These are phyloP conservation scores for Aricia agestis DNA, from an alignment of 1,140 invertebrate species.

Conservation along the genomic window DNA sequence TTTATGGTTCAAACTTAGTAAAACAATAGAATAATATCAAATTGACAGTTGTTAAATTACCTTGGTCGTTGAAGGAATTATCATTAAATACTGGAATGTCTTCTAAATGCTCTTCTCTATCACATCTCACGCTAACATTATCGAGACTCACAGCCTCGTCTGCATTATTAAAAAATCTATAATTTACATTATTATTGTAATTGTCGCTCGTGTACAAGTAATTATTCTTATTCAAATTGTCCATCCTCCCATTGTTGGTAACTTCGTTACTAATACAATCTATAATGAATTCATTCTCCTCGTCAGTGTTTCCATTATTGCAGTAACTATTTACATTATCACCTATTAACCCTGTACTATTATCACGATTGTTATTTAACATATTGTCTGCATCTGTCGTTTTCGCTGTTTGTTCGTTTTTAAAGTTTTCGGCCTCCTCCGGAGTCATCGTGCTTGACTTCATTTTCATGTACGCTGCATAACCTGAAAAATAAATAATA, in stretches of 20 bases:
- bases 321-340: slow-evolving; percentile 4
- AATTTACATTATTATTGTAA: slow-evolving; percentile 5
- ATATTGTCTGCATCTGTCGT: background rate
- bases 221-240: background rate
- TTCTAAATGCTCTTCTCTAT: slow-evolving; percentile 15
- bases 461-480: slow-evolving; percentile 17
- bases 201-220: background rate
- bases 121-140: slow-evolving; percentile 3
- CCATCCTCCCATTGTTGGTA: slow-evolving; percentile 19
- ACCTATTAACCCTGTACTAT: slow-evolving; percentile 3
- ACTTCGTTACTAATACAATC: slow-evolving; percentile 20
- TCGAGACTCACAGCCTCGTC: background rate
- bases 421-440: slow-evolving; percentile 15
- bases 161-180: background rate
- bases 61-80: slow-evolving; percentile 22
- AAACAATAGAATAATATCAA: background rate
- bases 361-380: slow-evolving; percentile 13
- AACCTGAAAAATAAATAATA: background rate
- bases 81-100: slow-evolving; percentile 15
- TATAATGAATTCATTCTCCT: slow-evolving; percentile 21
- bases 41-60: background rate
- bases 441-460: slow-evolving; percentile 9
- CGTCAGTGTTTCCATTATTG: slow-evolving; percentile 13
- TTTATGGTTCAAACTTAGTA: background rate
- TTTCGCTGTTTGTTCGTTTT: background rate